Evolutionary conservation across 2,113 vertebrate species (phyloP).

Genomic region (Elachura formosa): DNA sequence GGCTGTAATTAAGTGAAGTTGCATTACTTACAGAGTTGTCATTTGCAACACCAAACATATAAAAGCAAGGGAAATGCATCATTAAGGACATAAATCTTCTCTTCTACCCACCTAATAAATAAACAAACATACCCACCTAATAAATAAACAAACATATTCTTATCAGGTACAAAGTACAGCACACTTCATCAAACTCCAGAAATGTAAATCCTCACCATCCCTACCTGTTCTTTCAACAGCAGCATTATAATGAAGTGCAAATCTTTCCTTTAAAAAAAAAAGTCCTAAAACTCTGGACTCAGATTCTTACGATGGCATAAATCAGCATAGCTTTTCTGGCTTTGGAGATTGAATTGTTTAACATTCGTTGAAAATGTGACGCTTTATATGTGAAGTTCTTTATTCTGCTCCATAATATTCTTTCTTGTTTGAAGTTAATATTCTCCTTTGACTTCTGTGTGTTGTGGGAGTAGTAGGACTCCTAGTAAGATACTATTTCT

Average conservation of each 20-base stretch:
- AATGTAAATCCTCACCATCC: neutral
- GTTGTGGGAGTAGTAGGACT: no score
- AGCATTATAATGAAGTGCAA: neutral
- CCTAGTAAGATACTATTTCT: neutral
- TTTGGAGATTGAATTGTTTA: neutral
- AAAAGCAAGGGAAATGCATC: slow-evolving; percentile 37
- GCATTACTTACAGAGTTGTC: slow-evolving; percentile 27
- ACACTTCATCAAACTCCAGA: slow-evolving; percentile 18
- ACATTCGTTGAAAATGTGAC: neutral
- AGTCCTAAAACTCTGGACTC: neutral
- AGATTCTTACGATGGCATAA: neutral
- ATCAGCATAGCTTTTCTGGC: neutral
- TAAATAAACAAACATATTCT: slow-evolving; percentile 56
- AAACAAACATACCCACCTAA: slow-evolving; percentile 36
- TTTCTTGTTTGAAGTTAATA: neutral
- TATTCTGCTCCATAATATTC: neutral
- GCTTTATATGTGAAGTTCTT: neutral
- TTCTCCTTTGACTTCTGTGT: neutral
- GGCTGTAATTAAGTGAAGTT: slow-evolving; percentile 34
- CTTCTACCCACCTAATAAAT: slow-evolving; percentile 34
- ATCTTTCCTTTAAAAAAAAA: neutral
- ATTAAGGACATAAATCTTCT: slow-evolving; percentile 46
- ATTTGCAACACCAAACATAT: slow-evolving; percentile 35
- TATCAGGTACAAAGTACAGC: slow-evolving; percentile 31
- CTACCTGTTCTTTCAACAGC: neutral